phyloP scores from a whole-genome alignment of 2,888 invertebrate species.

The Nomada flava region DNA sequence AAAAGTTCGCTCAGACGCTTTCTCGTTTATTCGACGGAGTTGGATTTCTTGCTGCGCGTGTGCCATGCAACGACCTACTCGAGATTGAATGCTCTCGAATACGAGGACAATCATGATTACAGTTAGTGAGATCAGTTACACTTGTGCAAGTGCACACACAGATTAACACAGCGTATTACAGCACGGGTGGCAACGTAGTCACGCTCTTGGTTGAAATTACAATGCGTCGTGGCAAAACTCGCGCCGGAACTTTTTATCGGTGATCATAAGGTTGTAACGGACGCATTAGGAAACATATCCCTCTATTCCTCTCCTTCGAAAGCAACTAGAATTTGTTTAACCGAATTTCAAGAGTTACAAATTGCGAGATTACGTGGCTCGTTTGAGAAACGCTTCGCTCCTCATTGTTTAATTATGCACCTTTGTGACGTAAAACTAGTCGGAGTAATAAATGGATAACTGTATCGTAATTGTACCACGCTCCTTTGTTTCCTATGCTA shows the following conservation, averaged over 20 bases:
- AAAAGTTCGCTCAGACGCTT: neutral
- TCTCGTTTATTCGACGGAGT: neutral
- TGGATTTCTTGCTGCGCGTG: constrained; percentile 20
- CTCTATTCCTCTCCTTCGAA: constrained; percentile 15
- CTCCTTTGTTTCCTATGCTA: too few relatives aligned
- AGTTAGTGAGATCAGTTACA: constrained; percentile 51
- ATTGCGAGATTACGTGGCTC: constrained; percentile 7
- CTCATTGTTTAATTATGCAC: constrained; percentile 2
- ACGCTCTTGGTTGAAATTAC: constrained; percentile 36
- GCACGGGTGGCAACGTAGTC: constrained; percentile 22
- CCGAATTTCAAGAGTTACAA: constrained; percentile 34
- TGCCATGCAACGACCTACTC: constrained; percentile 20
- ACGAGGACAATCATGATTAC: constrained; percentile 54
- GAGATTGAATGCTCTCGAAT: constrained; percentile 40
- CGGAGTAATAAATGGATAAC: neutral
- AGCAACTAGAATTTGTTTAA: constrained; percentile 28
- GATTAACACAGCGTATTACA: neutral
- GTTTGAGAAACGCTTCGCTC: constrained; percentile 26
- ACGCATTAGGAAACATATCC: constrained; percentile 29
- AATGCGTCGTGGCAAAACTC: constrained; percentile 50
- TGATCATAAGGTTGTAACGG: constrained; percentile 23
- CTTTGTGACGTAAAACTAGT: neutral
- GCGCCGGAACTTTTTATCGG: constrained; percentile 40
- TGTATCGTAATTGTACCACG: neutral
- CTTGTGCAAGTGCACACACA: constrained; percentile 32